phyloP scores from a whole-genome alignment of 2,888 invertebrate species.

The Fabriciana adippe region DNA sequence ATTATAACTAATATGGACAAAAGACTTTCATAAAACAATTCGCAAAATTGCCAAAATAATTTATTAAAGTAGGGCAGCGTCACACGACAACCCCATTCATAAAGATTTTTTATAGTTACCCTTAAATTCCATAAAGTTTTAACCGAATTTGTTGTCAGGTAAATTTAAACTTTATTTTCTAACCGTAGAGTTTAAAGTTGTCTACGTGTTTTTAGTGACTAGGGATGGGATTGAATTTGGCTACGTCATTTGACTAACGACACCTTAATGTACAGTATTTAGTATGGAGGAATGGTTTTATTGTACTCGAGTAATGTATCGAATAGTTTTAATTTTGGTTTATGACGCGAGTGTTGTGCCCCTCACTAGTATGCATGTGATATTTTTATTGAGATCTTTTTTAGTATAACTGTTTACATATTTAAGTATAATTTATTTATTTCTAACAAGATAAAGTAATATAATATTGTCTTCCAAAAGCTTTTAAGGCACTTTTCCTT shows the following conservation, averaged over 20 bases:
- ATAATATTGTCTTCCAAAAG: too few relatives aligned
- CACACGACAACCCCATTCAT: slow-evolving; percentile 71
- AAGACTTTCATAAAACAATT: slow-evolving; percentile 65
- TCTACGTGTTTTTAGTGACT: neutral
- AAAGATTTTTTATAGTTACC: slow-evolving; percentile 60
- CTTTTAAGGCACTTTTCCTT: too few relatives aligned
- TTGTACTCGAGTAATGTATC: slow-evolving; percentile 78
- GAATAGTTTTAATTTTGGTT: slow-evolving; percentile 81
- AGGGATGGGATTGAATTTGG: slow-evolving; percentile 24
- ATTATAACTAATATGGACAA: slow-evolving; percentile 32
- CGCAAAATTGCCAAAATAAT: slow-evolving; percentile 65
- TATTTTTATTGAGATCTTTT: neutral
- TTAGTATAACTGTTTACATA: slow-evolving; percentile 1
- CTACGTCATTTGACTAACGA: slow-evolving; percentile 75
- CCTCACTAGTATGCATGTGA: slow-evolving; percentile 15
- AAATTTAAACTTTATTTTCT: slow-evolving; percentile 35
- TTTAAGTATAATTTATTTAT: slow-evolving; percentile 2
- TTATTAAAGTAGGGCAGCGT: slow-evolving; percentile 66
- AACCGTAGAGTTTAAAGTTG: slow-evolving; percentile 40
- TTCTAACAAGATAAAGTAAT: neutral
- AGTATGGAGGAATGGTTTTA: slow-evolving; percentile 70
- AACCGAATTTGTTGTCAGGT: slow-evolving; percentile 22
- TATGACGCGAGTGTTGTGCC: slow-evolving; percentile 56
- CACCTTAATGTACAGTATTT: slow-evolving; percentile 78
- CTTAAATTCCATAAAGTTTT: slow-evolving; percentile 37